Percentiles rank a stretch among this genome's conserved stretches.
Conservation (phyloP, 2,888 invertebrate genomes). For the Mythimna ferrago region DNA sequence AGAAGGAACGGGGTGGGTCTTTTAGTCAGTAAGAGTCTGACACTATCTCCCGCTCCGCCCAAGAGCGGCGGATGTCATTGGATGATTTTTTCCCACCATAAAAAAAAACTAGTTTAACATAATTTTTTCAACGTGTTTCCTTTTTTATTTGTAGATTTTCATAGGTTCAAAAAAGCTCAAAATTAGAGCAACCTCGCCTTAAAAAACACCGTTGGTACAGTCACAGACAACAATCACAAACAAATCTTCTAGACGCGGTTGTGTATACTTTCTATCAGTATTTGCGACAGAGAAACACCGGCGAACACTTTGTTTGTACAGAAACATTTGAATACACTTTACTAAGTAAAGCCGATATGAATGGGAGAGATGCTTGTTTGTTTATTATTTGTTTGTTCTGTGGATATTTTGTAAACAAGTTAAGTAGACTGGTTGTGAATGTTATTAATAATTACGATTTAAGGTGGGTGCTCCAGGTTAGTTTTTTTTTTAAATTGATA, state of each 20-base stretch:
- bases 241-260: constrained; percentile 43
- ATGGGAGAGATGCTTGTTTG: constrained; percentile 57
- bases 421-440: neutral
- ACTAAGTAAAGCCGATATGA: constrained; percentile 67
- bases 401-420: neutral
- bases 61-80: too few species aligned
- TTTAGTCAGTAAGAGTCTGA: too few species aligned
- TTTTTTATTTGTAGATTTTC: too few species aligned
- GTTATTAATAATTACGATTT: neutral
- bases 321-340: constrained; percentile 54
- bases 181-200: neutral
- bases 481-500: too few species aligned
- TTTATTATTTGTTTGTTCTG: constrained; percentile 46
- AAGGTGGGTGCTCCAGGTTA: neutral
- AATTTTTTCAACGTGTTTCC: too few species aligned
- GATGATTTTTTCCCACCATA: too few species aligned
- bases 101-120: too few species aligned
- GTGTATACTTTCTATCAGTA: constrained; percentile 46
- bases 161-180: too few species aligned
- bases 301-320: constrained; percentile 34
- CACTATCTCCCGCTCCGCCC: too few species aligned
- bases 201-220: constrained; percentile 1
- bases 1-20: too few species aligned
- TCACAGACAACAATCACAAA: constrained; percentile 35
- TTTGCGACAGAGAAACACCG: constrained; percentile 51